Evolutionary conservation across 2,888 invertebrate species (phyloP), one percentile per base, ranked within the genome.

Genomic region (Tenthredo distinguenda): DNA sequence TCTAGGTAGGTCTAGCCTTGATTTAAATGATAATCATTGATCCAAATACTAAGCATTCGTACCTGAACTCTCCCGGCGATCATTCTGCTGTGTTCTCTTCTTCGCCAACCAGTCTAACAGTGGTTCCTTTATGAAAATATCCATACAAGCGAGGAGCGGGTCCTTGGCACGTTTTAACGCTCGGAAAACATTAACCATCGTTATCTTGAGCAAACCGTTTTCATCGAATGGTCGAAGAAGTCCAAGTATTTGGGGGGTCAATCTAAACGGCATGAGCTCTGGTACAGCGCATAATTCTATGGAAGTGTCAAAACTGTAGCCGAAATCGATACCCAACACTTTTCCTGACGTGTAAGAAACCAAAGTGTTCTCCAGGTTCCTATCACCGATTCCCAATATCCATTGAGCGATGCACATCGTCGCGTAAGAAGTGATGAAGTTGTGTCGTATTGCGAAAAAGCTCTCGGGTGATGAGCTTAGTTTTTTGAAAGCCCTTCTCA

Each of bases 381-480:
- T 94, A 93, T 97, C 97, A 1, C 97, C 97, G 84, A 97, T 96
- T 0, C 94, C 96, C n/a, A 97, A 91, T 50, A 97, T 93, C 96
- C 97, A 97, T 87, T 97, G 96, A 34, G 95, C 95, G 5, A 95
- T 93, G 89, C 95, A 96, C 92, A 96, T 94, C 0, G 95, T 94
- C 0, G 96, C 95, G 90, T 96, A 95, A 6, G 95, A 95, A 31
- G 94, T 94, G 0, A 95, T 94, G 90, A 96, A 96, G 87, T 95
- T 95, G 85, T 94, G 94, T 10, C 96, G 94, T 76, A 97, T 90
- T 2, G 94, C 94, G 88, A 96, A 95, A 90, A 95, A 96, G 58
- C 95, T 95, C 90, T 96, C 96, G 0, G 95, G 94, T 18, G 95
- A 95, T 0, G 94, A 90, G 84, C 95, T 95, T 15, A 96, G 88